Evolutionary conservation across 2,888 invertebrate species (phyloP), one percentile per base, ranked within the genome.

Genomic region (Eristalinus aeneus): DNA sequence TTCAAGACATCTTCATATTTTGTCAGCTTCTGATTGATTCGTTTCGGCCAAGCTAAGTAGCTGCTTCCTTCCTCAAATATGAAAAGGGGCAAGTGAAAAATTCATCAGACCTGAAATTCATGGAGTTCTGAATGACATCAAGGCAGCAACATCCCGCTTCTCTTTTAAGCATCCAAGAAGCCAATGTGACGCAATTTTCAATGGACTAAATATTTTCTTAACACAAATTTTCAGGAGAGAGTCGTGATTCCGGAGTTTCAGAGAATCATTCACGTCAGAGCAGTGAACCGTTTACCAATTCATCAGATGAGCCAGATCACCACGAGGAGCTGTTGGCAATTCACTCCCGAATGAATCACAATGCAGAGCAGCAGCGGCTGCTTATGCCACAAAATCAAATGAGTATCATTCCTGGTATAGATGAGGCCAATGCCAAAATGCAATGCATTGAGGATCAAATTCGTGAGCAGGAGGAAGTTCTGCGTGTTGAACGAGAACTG

Each of bases 191-290:
- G 2, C 27, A 3, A 2, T 27, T 27, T 27, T 27, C 27, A 27
- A 2, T 27, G 5, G 5, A 5, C 5, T 27, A 2, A 27, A 27
- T 27, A 27, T 27, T 27, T 27, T 27, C 27, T 27, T 3, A 27
- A 27, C 27, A n/a, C 4, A n/a, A 16, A 16, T 92, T 93, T 89
- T 88, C 93, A 90, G 93, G 94, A 71, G 96, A 96, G 89, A 96
- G 96, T 88, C 94, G 96, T 74, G 97, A 97, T 92, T 97, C 97
- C 0, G 97, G 97, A 0, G 96, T 97, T 1, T 94, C 95, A 0
- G 94, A 94, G 89, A 95, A 95, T 89, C 96, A 97, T 90, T 96
- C 96, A 90, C 94, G 96, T 89, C 96, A 97, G 91, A 96, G 96
- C 90, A 96, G 96, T 92, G 96, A 96, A 94, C 95, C 95, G 4